Base-by-base conservation (phyloP, 2,888 invertebrate species). In the Steinernema scapterisci region DNA sequence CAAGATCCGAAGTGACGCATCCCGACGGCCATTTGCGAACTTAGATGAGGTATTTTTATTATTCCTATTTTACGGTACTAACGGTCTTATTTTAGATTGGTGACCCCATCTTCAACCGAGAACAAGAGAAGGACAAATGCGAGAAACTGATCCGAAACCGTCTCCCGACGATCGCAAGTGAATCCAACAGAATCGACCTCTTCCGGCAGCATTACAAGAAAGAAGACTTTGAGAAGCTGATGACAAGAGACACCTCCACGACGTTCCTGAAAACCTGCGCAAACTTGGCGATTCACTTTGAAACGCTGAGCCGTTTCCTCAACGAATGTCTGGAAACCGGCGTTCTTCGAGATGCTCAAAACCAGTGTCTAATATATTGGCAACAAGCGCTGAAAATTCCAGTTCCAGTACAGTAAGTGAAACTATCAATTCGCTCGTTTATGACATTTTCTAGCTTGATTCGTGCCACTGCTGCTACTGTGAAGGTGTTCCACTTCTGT, bases 381-480 rank as follows among this genome's bases (percentile, higher is more conserved):
- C 27, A 27, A 16, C 31, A 63, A 16, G 31, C 63, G 1, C n/a
- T 63, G 63, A 21, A 27, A 31, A 16, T 63, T 2, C 9, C 31
- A 13, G n/a, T 63, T 7, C 63, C 63, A 1, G 31, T 63, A 31
- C 63, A 63, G 63, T 63, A 63, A 6, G 63, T 63, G 23, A 54
- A 23, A 3, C 13, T 6, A 5, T 54, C 5, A 13, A 54, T 9
- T 54, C 25, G 7, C 13, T 19, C 5, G n/a, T n/a, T n/a, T n/a
- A n/a, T n/a, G n/a, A n/a, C n/a, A n/a, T 16, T 6, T 23, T 63
- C 31, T 2, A 63, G 63, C 63, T 5, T 63, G 27, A 25, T 63
- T 16, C 63, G 63, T 9, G 9, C 63, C 1, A n/a, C n/a, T 5
- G 27, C 63, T 1, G 16, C 31, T 2, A 31, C 23, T 31, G 16